phyloP scores from a whole-genome alignment of 2,113 vertebrate genomes.

The Tursiops truncatus region DNA sequence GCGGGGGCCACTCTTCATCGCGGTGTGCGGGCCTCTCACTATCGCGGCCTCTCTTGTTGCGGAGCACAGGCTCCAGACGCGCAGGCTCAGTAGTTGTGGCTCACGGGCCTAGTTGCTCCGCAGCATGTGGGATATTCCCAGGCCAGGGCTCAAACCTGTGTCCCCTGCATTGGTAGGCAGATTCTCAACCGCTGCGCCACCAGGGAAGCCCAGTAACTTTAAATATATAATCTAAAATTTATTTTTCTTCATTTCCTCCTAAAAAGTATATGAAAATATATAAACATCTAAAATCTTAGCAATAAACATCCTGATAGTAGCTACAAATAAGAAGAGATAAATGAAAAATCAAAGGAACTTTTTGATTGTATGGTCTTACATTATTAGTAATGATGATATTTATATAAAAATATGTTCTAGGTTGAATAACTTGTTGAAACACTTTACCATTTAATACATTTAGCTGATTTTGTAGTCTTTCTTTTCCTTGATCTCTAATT shows the following conservation, averaged over 20 bases:
- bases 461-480: not conserved
- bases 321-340: not conserved
- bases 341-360: not conserved
- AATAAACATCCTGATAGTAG: not conserved
- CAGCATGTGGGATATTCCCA: too few species aligned
- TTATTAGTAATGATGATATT: not conserved
- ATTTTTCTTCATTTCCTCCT: not conserved
- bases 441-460: not conserved
- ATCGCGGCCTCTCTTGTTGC: too few species aligned
- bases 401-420: not conserved
- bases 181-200: too few species aligned
- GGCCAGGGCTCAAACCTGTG: too few species aligned
- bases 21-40: too few species aligned
- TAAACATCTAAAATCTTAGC: not conserved
- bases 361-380: not conserved
- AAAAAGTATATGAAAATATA: not conserved
- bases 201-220: not conserved
- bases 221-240: not conserved
- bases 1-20: too few species aligned
- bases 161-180: too few species aligned
- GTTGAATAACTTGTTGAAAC: not conserved
- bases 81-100: too few species aligned
- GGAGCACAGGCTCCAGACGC: too few species aligned
- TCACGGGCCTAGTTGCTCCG: too few species aligned
- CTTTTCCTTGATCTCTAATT: not conserved